Base-by-base conservation (phyloP, 2,113 vertebrate species). In the Tautogolabrus adspersus region DNA sequence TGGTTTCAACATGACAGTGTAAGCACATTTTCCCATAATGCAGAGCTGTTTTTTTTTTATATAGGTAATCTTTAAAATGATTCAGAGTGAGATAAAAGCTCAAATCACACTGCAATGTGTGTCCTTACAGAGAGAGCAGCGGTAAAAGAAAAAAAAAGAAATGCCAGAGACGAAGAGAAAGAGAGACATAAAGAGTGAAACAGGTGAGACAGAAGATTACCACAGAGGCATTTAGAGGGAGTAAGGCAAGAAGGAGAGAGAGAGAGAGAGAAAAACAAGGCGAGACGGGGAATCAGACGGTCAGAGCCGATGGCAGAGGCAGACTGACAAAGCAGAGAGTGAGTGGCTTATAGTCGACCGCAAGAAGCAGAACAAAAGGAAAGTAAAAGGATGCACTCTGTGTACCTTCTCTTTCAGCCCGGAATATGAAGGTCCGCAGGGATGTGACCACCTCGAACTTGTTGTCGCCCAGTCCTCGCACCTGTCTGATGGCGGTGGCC, bases 351-450 rank as follows among this genome's bases (percentile, higher is more conserved):
- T 34, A 66, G 47, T 49, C 40, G 66, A 68, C 22, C 21, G 66
- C n/a, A 47, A 55, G 67, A 78, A 57, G 47, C 56, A 55, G 42
- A 30, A 44, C 22, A n/a, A 13, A 30, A 44, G 19, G 66, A 23
- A 59, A 55, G 46, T 9, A n/a, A 60, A 54, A 7, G 30, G 16
- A 46, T 42, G 68, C 66, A 10, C 55, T 83, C 38, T 34, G 18
- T 59, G 88, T 95, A 98, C 98, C 97, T 96, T 98, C 98, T 92
- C 95, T 96, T 79, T 99, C 97, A 23, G 93, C 95, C 60, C 97
- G 95, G 82, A 99, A 99, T 23, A 96, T 93, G 79, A 98, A 98
- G 75, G 95, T 98, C 84, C 97, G 96, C 0, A 96, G 95, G 67
- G 95, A 90, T 55, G 96, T 98, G 87, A 98, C 93, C 38, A 99